Percentiles rank a stretch among this genome's conserved stretches.
Conservation (phyloP, 2,797 vertebrate genomes). For the Scomberomorus guttatus region DNA sequence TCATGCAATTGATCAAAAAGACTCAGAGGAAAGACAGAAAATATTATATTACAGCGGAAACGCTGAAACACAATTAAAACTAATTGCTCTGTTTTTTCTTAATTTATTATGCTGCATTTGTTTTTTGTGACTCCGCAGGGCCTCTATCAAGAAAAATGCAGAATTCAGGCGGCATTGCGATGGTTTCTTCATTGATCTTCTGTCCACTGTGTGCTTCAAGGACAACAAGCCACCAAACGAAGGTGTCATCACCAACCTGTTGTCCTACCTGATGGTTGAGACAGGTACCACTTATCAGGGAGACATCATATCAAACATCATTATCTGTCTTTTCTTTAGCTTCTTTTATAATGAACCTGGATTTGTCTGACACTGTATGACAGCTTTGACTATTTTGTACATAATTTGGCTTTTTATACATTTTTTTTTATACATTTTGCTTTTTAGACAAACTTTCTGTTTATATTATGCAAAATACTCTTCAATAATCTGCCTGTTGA, state of each 20-base stretch:
- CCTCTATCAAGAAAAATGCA: constrained; percentile 35
- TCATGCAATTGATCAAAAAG: too few species aligned
- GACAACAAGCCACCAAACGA: constrained; percentile 75
- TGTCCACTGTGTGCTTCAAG: constrained; percentile 89
- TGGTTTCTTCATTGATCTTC: constrained; percentile 87
- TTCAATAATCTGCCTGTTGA: neutral
- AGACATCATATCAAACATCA: neutral
- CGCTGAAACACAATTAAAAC: neutral
- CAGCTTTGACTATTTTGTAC: neutral
- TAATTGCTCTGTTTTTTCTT: neutral
- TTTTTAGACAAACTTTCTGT: neutral
- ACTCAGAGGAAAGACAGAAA: too few species aligned
- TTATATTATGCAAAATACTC: neutral
- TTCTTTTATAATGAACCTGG: neutral
- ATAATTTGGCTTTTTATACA: neutral
- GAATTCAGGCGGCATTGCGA: constrained; percentile 78
- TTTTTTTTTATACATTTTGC: rapidly evolving
- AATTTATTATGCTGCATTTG: neutral
- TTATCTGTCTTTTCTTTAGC: neutral
- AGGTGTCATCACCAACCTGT: constrained; percentile 39
- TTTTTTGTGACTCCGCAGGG: constrained; percentile 27
- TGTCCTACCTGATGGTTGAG: constrained; percentile 57
- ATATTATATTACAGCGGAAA: neutral
- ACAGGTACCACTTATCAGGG: constrained; percentile 39
- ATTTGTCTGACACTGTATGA: neutral